Base-by-base conservation (phyloP, 2,888 invertebrate species). In the Merodon equestris region DNA sequence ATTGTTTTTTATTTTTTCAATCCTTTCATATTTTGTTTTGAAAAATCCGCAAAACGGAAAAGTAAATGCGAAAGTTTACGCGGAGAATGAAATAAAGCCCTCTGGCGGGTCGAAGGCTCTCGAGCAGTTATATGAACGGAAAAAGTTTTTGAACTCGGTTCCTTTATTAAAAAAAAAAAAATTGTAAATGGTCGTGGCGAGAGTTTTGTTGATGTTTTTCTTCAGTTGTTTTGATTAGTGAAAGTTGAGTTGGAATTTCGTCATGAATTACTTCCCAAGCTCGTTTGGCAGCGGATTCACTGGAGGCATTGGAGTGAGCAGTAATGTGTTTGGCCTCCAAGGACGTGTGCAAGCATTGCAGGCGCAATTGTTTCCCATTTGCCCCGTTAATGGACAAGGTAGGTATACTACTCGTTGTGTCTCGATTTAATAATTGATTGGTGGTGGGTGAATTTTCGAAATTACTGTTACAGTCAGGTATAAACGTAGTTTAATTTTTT, bases 351-450 rank as follows among this genome's bases (percentile, higher is more conserved):
- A 89, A 81, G 85, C 84, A 82, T 68, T 89, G 50, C 89, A 89
- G 83, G 87, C 89, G 53, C 89, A 89, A 73, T 82, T 89, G 53
- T 89, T 89, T 85, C 89, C 89, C 45, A 85, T 87, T 44, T 89
- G 87, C 81, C 86, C 88, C 17, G 81, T 89, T 56, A 86, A 88
- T 27, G 79, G 79, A 58, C 79, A 74, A 74, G 79, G 79, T 79
- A 74, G 42, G 68, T 68, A 15, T 14, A 9, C n/a, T n/a, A n/a
- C n/a, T n/a, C n/a, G n/a, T n/a, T n/a, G n/a, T n/a, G n/a, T n/a
- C n/a, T n/a, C n/a, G n/a, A n/a, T n/a, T n/a, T n/a, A n/a, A n/a
- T n/a, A n/a, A n/a, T n/a, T n/a, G n/a, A n/a, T n/a, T n/a, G n/a
- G n/a, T n/a, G n/a, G n/a, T n/a, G n/a, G n/a, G n/a, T n/a, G n/a